Base-by-base conservation (phyloP, 1,140 invertebrate species). In the Drosophila pseudoobscura region DNA sequence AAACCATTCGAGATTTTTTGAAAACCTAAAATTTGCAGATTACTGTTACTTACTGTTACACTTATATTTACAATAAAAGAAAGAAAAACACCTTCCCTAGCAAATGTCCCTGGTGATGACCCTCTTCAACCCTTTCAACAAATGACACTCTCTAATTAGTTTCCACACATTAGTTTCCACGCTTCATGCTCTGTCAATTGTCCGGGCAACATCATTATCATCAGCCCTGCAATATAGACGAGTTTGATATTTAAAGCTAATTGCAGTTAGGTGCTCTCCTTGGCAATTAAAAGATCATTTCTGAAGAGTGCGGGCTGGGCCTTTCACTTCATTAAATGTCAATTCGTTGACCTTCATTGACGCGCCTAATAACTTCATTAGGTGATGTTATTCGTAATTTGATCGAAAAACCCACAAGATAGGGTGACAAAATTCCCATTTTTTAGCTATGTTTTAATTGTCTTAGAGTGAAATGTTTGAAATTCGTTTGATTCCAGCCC, bases 311-410 rank as follows among this genome's bases (percentile, higher is more conserved):
- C 82, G 82, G 82, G 82, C 24, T 26, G 24, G 29, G 73, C 52
- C 24, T 62, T 15, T 75, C 70, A 76, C 80, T 84, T 84, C 76
- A 84, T 84, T 84, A 84, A 84, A 84, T 84, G 78, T 87, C 83
- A 82, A 87, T 87, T 87, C 78, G 78, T 78, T 87, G 83, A 88
- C 75, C 78, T 87, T 76, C 83, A 87, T 88, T 83, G 83, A 88
- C 66, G 75, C 43, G 66, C 35, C 43, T 88, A 87, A 87, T 79
- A 87, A 78, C 78, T 88, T 87, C 83, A 87, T 87, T 87, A 87
- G 66, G 24, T 56, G 45, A 60, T 62, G 64, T 60, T 61, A 11
- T 11, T 11, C 31, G 9, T 8, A 44, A 58, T 63, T 63, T 57
- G 43, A 24, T 9, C 31, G 39, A 43, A 45, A 22, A 43, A 6